Evolutionary conservation across 2,797 vertebrate species (phyloP).

Genomic region (Peromyscus attwateri): DNA sequence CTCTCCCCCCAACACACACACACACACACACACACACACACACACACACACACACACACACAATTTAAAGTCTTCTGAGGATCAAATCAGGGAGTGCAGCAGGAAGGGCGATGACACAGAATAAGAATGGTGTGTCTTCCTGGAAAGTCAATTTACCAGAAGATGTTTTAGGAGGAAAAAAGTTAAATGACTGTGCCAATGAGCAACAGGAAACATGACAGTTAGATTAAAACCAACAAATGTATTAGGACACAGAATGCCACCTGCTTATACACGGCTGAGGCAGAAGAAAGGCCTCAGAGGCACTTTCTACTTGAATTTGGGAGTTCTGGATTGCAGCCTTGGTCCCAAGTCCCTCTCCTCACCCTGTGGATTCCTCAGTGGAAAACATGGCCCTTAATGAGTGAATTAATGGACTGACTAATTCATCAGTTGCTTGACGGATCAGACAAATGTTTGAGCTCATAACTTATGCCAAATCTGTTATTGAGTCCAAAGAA

Average conservation of each 20-base stretch:
- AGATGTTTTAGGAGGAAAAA: background rate
- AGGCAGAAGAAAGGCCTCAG: background rate
- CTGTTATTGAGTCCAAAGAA: background rate
- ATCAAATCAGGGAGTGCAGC: background rate
- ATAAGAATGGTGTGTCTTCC: background rate
- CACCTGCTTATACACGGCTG: background rate
- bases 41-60: background rate
- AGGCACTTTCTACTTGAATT: background rate
- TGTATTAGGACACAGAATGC: background rate
- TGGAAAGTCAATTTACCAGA: slow-evolving; percentile 63
- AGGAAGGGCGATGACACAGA: background rate
- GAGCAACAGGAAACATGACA: slow-evolving; percentile 57
- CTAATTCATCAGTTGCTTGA: background rate
- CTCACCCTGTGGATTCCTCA: background rate
- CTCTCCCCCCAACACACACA: no score
- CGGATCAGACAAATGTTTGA: background rate
- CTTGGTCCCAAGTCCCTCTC: background rate
- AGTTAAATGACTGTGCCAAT: slow-evolving; percentile 57
- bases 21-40: no score
- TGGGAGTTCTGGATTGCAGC: background rate
- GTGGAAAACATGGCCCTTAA: background rate
- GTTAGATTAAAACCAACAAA: slow-evolving; percentile 61
- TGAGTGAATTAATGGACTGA: background rate
- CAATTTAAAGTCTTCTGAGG: background rate
- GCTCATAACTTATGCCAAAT: background rate